Percentiles rank a stretch among this genome's conserved stretches.
These are phyloP conservation scores for Hemicrepidius hirtus DNA, from an alignment of 2,888 invertebrate genomes.

Conservation along the genomic window DNA sequence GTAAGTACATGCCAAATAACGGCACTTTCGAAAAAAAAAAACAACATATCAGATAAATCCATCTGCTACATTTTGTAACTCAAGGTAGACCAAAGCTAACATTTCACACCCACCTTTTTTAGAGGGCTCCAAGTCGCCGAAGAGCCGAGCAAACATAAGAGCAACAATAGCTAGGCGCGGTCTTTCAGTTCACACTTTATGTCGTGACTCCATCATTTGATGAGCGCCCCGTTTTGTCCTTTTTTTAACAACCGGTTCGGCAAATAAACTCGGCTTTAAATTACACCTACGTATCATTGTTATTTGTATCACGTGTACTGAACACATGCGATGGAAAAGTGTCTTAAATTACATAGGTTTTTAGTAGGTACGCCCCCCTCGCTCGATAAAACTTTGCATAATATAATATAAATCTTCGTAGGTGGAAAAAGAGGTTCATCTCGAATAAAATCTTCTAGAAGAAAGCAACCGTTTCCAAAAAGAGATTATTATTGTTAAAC, in stretches of 20 bases:
- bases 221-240: constrained; percentile 41
- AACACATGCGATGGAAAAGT: constrained; percentile 23
- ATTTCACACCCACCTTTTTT: constrained; percentile 47
- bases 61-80: constrained; percentile 7
- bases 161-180: constrained; percentile 54
- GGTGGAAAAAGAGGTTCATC: constrained; percentile 1
- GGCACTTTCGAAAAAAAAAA: not conserved
- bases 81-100: constrained; percentile 28
- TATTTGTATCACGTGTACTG: constrained; percentile 44
- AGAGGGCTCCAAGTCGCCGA: constrained; percentile 28
- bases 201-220: constrained; percentile 49
- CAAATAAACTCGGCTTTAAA: constrained; percentile 46
- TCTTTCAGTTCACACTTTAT: constrained; percentile 53
- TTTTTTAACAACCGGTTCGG: constrained; percentile 39
- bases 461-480: not conserved
- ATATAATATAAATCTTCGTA: not conserved
- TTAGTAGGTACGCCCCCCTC: constrained; percentile 20
- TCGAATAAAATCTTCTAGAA: not conserved
- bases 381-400: not conserved
- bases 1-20: not conserved
- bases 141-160: constrained; percentile 36
- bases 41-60: not conserved
- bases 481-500: not conserved
- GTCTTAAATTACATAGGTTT: constrained; percentile 40
- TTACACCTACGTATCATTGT: constrained; percentile 49